Conservation (phyloP, 2,888 invertebrate species). For the Ectemnius continuus region DNA sequence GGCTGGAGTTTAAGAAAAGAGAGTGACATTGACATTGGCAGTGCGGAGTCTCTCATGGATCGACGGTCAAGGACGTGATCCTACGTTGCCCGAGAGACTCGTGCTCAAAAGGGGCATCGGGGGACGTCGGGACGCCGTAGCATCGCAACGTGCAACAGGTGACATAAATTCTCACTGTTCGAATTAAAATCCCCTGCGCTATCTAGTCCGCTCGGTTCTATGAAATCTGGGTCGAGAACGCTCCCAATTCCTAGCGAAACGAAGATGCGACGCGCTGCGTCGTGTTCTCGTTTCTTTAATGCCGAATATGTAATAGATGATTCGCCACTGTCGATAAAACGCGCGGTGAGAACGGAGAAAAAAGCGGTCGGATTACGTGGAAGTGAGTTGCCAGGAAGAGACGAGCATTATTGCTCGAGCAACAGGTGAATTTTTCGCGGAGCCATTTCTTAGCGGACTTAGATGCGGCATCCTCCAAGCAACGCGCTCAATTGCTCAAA, state of each 20-base stretch:
- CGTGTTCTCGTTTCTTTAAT: neutral
- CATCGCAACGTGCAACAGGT: slow-evolving; percentile 41
- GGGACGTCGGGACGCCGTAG: neutral
- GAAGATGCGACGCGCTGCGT: neutral
- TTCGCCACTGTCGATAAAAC: neutral
- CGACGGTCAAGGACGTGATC: neutral
- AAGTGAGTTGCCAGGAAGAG: neutral
- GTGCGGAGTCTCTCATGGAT: no score
- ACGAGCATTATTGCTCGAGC: neutral
- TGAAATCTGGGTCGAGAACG: neutral
- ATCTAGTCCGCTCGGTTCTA: neutral
- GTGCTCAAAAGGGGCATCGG: neutral
- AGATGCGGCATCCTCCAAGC: no score
- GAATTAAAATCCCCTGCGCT: slow-evolving; percentile 31
- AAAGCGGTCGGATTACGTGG: neutral
- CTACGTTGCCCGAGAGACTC: neutral
- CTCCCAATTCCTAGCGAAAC: neutral
- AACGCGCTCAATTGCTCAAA: neutral
- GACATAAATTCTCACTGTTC: slow-evolving; percentile 6
- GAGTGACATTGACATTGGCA: no score
- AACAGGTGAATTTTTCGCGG: slow-evolving; percentile 15
- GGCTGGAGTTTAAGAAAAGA: no score
- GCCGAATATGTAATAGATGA: neutral
- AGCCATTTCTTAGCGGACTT: no score
- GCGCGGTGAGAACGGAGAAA: neutral